These are phyloP conservation scores for Aplysia californica DNA, from an alignment of 1,140 invertebrate genomes.

Conservation along the genomic window DNA sequence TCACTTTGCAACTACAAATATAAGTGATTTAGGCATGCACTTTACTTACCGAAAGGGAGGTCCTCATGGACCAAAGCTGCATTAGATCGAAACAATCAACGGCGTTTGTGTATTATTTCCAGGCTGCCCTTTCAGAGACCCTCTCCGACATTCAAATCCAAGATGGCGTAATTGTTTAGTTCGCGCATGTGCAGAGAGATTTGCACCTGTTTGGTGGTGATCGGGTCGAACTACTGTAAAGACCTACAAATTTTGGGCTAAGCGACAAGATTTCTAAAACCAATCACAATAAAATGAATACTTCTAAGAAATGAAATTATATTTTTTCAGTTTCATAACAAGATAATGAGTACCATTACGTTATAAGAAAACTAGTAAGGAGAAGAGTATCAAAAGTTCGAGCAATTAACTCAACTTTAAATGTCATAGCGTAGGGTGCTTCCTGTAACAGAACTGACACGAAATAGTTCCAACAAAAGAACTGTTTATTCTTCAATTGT, in stretches of 20 bases:
- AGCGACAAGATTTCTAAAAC: not conserved
- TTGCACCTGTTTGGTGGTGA: slow-evolving; percentile 26
- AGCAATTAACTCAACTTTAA: not conserved
- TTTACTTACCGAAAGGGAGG: slow-evolving; percentile 25
- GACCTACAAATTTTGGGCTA: not conserved
- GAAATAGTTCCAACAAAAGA: slow-evolving; percentile 2
- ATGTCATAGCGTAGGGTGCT: not conserved
- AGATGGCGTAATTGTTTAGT: slow-evolving; percentile 25
- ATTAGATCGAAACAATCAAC: slow-evolving; percentile 13
- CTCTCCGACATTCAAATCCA: slow-evolving; percentile 30
- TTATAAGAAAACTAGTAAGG: not conserved
- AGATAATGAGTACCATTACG: not conserved
- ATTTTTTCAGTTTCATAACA: not conserved
- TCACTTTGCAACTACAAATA: too few species aligned
- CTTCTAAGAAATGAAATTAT: not conserved
- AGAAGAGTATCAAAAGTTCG: not conserved
- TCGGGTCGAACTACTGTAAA: not conserved
- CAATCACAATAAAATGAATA: not conserved
- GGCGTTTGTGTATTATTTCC: not conserved
- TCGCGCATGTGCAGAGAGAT: not conserved
- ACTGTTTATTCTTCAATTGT: not conserved
- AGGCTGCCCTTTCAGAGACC: not conserved
- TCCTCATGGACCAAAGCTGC: slow-evolving; percentile 11
- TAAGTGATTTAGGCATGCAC: too few species aligned
- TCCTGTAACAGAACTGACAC: slow-evolving; percentile 14